These are phyloP conservation scores for Aporophyla nigra DNA, from an alignment of 2,888 invertebrate genomes.

Conservation along the genomic window DNA sequence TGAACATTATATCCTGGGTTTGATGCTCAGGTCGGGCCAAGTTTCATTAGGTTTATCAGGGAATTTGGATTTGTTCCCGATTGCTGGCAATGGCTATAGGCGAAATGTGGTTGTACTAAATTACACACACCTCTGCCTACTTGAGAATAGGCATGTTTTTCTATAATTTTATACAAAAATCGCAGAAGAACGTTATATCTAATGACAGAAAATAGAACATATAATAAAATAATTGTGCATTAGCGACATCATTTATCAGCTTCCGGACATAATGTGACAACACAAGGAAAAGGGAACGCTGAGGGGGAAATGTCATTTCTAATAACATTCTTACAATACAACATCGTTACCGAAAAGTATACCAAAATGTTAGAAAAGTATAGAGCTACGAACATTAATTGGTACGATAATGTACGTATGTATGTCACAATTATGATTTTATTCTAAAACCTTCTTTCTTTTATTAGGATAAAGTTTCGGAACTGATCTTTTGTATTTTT, in stretches of 20 bases:
- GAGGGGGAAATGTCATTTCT: slow-evolving; percentile 63
- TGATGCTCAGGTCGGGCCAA: too few relatives aligned
- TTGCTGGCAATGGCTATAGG: not conserved
- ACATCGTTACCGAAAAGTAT: slow-evolving; percentile 68
- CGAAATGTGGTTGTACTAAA: not conserved
- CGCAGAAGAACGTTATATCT: not conserved
- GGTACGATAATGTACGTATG: slow-evolving; percentile 17
- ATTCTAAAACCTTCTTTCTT: not conserved
- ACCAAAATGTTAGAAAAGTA: slow-evolving; percentile 63
- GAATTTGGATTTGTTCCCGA: not conserved
- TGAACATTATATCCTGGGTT: not conserved
- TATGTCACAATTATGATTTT: not conserved
- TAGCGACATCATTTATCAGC: slow-evolving; percentile 72
- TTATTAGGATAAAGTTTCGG: not conserved
- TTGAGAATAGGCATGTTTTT: not conserved
- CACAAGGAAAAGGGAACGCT: slow-evolving; percentile 60
- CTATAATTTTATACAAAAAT: not conserved
- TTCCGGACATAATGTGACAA: slow-evolving; percentile 70
- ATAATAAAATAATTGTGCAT: slow-evolving; percentile 46
- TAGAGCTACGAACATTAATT: slow-evolving; percentile 57
- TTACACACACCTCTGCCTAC: not conserved
- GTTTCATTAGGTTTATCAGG: not conserved
- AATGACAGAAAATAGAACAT: slow-evolving; percentile 6
- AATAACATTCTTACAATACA: slow-evolving; percentile 53
- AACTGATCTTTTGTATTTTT: too few relatives aligned